These are phyloP conservation scores for Etheostoma perlongum DNA, from an alignment of 2,797 vertebrate genomes.

Conservation along the genomic window DNA sequence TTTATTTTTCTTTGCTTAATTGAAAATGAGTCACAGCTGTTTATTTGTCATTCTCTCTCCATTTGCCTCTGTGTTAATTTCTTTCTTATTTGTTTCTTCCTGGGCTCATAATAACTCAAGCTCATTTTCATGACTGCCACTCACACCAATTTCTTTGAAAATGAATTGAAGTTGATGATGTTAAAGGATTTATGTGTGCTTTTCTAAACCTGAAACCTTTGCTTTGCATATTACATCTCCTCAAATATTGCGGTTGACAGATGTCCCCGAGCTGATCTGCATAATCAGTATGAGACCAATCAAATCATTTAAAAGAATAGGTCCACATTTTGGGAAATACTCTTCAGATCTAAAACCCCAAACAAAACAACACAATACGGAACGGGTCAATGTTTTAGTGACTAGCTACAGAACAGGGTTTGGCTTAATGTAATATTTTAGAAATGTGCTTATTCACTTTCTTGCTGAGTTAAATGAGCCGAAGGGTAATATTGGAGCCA, in stretches of 20 bases:
- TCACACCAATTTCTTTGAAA: constrained; percentile 12
- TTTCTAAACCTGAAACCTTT: neutral
- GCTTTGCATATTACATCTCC: neutral
- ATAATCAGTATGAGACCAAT: neutral
- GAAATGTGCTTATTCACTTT: neutral
- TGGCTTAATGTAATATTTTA: neutral
- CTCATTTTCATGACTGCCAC: constrained; percentile 40
- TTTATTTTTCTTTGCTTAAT: constrained; percentile 56
- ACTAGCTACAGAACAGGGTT: neutral
- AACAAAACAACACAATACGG: neutral
- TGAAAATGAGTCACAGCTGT: constrained; percentile 68
- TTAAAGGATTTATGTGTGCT: constrained; percentile 2
- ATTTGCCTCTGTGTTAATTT: constrained; percentile 41
- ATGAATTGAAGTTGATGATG: constrained; percentile 12
- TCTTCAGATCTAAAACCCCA: neutral
- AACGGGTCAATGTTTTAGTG: neutral
- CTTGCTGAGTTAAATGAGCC: neutral
- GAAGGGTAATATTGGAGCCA: no score
- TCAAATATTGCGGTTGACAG: neutral
- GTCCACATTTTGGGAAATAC: neutral
- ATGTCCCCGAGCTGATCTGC: neutral
- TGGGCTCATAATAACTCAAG: constrained; percentile 21
- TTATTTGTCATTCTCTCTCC: constrained; percentile 53
- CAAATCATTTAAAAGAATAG: neutral
- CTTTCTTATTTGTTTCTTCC: no score